Evolutionary conservation across 2,113 vertebrate species (phyloP).

Genomic region (Rhea americana): DNA sequence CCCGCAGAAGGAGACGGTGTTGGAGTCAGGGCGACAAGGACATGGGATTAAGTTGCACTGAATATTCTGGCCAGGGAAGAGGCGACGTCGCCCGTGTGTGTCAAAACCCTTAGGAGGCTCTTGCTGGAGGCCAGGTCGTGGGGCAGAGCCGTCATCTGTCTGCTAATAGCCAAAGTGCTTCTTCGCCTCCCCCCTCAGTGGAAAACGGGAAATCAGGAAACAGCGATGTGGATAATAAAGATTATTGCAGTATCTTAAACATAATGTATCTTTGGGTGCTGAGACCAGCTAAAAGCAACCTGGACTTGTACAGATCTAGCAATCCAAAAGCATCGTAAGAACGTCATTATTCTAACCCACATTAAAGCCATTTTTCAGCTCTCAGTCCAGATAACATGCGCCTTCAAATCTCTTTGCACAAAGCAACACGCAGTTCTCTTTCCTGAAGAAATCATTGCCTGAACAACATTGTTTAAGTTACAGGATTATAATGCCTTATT

Average conservation of each 20-base stretch:
- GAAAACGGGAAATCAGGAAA: constrained; percentile 1
- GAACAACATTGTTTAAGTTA: background rate
- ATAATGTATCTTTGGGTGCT: background rate
- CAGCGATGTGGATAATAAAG: background rate
- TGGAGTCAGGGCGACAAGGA: background rate
- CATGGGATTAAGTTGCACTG: background rate
- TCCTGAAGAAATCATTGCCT: background rate
- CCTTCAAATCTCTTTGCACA: constrained; percentile 19
- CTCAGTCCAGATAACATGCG: background rate
- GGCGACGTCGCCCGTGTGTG: background rate
- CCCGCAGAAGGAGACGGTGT: background rate
- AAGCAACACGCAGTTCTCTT: constrained; percentile 7
- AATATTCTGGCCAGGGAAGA: background rate
- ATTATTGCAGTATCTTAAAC: background rate
- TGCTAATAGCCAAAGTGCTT: background rate
- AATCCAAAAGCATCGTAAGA: constrained; percentile 11
- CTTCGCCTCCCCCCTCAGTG: background rate
- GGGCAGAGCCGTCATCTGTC: background rate
- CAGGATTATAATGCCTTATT: background rate
- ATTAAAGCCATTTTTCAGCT: background rate
- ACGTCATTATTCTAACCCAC: background rate
- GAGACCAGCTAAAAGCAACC: background rate
- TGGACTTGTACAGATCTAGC: background rate
- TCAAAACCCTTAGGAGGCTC: background rate
- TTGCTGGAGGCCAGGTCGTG: background rate